Conservation (phyloP, 1,140 invertebrate genomes). For the Sinella curviseta region DNA sequence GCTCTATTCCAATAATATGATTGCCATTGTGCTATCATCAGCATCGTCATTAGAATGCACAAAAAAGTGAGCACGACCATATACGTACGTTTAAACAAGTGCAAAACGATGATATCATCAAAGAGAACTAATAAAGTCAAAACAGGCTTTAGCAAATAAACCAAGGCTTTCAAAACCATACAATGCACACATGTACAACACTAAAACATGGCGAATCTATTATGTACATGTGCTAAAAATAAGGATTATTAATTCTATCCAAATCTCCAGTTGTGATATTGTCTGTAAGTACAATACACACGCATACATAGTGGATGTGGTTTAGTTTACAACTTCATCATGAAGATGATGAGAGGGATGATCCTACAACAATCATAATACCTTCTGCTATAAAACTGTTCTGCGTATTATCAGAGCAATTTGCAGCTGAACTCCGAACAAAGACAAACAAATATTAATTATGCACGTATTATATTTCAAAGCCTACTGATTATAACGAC, state of each 20-base stretch:
- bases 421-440: not conserved
- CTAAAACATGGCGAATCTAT: not conserved
- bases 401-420: no score
- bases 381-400: no score
- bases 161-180: not conserved
- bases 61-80: not conserved
- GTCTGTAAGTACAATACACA: no score
- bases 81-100: not conserved
- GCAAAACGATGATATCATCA: conserved; percentile 6
- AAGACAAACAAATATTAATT: not conserved
- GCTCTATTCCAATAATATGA: no score
- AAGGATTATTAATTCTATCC: conserved; percentile 12
- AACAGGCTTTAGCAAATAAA: conserved; percentile 11
- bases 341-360: no score
- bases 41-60: no score
- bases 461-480: no score
- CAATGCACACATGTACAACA: not conserved
- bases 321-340: no score
- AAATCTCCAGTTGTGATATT: not conserved
- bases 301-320: no score
- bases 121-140: conserved; percentile 3
- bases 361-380: not conserved
- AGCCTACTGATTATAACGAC: not conserved
- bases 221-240: conserved; percentile 8
- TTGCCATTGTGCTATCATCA: no score